These are phyloP conservation scores for Uria lomvia DNA, from an alignment of 2,113 vertebrate species.

Conservation along the genomic window DNA sequence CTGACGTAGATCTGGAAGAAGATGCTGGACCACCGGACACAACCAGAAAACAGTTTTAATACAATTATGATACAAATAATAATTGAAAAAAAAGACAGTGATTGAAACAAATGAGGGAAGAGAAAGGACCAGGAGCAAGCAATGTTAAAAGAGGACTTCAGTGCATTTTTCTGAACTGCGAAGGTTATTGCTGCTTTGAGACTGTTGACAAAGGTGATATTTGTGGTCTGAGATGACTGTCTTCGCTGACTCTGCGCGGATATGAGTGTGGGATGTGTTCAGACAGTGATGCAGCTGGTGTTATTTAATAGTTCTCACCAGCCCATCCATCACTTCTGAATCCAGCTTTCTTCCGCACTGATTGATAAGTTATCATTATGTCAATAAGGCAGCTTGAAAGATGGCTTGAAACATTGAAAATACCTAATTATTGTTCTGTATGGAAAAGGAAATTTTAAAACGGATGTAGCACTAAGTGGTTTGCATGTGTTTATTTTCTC, in stretches of 20 bases:
- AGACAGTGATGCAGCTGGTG: not conserved
- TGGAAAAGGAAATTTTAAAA: not conserved
- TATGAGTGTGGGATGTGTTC: not conserved
- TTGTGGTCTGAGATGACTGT: fast-evolving
- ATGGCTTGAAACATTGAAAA: not conserved
- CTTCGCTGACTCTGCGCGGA: not conserved
- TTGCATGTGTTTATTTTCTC: not conserved
- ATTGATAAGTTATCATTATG: not conserved
- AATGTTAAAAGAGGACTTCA: not conserved
- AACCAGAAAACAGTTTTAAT: not conserved
- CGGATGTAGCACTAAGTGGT: not conserved
- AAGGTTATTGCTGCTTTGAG: not conserved
- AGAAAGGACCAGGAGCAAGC: not conserved
- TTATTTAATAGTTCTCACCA: not conserved
- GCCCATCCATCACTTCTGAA: not conserved
- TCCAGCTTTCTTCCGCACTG: not conserved
- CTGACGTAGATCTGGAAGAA: not conserved
- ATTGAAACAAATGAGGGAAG: not conserved
- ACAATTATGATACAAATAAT: not conserved
- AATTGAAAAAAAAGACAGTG: not conserved
- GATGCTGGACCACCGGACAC: not conserved
- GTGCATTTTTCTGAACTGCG: not conserved
- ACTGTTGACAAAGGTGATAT: not conserved
- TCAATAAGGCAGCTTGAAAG: not conserved
- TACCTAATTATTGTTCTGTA: not conserved